phyloP scores from a whole-genome alignment of 2,113 vertebrate genomes.

The Sterrhoptilus dennistouni region DNA sequence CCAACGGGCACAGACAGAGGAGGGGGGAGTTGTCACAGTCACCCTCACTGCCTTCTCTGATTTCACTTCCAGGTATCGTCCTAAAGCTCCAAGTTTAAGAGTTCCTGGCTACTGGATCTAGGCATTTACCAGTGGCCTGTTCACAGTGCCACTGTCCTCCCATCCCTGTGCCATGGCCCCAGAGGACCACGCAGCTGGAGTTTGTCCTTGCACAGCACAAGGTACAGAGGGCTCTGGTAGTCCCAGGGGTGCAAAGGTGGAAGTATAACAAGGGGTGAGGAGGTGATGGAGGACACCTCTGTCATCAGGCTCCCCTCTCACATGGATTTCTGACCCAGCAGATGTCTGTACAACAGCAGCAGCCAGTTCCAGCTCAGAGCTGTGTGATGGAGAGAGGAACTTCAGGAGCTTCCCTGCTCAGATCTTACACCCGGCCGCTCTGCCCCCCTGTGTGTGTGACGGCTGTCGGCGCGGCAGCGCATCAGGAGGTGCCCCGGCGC shows the following conservation, averaged over 20 bases:
- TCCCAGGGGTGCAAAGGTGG: neutral
- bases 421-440: neutral
- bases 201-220: rapidly evolving
- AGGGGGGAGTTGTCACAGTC: neutral
- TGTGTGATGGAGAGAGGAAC: rapidly evolving
- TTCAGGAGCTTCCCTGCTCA: neutral
- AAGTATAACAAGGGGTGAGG: neutral
- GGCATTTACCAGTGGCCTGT: too few species aligned
- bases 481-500: neutral
- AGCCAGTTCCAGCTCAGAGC: neutral
- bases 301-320: neutral
- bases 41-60: neutral
- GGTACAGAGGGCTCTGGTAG: neutral
- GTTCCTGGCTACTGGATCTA: neutral
- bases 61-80: neutral
- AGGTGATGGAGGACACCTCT: neutral
- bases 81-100: neutral
- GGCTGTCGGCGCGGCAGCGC: rapidly evolving
- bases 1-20: rapidly evolving
- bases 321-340: neutral
- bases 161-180: rapidly evolving
- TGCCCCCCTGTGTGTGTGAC: rapidly evolving
- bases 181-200: neutral
- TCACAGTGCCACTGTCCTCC: neutral
- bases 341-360: neutral